phyloP scores from a whole-genome alignment of 2,888 invertebrate species.

The Arrhopalites spinosus region DNA sequence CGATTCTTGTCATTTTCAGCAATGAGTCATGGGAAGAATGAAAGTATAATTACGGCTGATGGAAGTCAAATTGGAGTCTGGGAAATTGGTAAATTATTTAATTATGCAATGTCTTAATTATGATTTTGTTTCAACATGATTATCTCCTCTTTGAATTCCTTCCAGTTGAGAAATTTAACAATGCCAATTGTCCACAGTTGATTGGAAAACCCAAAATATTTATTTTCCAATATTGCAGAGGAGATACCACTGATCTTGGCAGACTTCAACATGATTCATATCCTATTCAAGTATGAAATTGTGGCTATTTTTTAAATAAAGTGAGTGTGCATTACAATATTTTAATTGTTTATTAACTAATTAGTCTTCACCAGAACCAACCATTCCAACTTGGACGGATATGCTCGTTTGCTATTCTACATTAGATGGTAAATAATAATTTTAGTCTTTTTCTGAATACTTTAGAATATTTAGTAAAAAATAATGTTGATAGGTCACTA shows the following conservation, averaged over 20 bases:
- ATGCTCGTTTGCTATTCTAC: constrained; percentile 43
- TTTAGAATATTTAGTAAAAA: no score
- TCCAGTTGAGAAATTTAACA: constrained; percentile 67
- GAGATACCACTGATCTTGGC: constrained; percentile 8
- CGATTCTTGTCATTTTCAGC: no score
- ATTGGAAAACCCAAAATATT: constrained; percentile 72
- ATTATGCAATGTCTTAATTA: no score
- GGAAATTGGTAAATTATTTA: no score
- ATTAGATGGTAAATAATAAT: constrained; percentile 36
- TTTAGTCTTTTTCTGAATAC: no score
- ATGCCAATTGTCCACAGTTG: constrained; percentile 64
- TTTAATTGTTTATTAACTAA: neutral
- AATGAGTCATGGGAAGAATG: constrained; percentile 41
- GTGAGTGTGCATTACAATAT: neutral
- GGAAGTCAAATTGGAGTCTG: no score
- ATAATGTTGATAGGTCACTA: constrained; percentile 31
- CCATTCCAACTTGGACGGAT: constrained; percentile 43
- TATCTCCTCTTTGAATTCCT: constrained; percentile 57
- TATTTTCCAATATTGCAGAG: constrained; percentile 71
- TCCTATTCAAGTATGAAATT: neutral
- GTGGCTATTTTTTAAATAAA: neutral
- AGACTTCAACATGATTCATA: neutral
- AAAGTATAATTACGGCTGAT: constrained; percentile 26
- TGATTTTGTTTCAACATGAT: constrained; percentile 9
- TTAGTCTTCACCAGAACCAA: neutral